phyloP scores from a whole-genome alignment of 2,113 vertebrate species.

The Murina feae region DNA sequence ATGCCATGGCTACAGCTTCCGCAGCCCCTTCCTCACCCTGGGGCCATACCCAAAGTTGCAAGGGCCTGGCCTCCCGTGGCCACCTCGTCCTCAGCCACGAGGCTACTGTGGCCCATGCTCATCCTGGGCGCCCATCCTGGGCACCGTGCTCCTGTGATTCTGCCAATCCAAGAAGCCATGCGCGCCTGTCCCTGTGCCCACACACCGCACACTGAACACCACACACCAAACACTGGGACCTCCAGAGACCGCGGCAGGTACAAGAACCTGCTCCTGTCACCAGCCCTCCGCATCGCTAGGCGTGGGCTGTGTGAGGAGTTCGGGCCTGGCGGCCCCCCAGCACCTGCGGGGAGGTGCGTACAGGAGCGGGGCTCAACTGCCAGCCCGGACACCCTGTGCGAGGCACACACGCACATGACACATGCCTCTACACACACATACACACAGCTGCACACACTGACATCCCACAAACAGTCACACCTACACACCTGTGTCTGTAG shows the following conservation, averaged over 20 bases:
- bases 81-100: conserved; percentile 76
- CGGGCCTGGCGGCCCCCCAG: conserved; percentile 81
- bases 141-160: conserved; percentile 94
- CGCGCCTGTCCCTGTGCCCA: conserved; percentile 67
- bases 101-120: conserved; percentile 95
- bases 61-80: conserved; percentile 79
- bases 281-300: not conserved
- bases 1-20: conserved; percentile 98
- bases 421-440: conserved; percentile 65
- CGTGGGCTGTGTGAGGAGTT: conserved; percentile 90
- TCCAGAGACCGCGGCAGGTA: conserved; percentile 85
- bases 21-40: conserved; percentile 95
- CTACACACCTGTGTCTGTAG: conserved; percentile 40
- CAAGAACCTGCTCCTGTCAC: conserved; percentile 88
- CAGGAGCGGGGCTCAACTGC: no score
- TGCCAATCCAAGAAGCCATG: conserved; percentile 94
- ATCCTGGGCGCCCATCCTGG: conserved; percentile 92
- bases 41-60: conserved; percentile 93
- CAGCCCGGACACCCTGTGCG: no score
- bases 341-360: no score
- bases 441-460: not conserved
- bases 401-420: no score
- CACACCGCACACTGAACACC: conserved; percentile 75
- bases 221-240: not conserved
- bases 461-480: conserved; percentile 53